Base-by-base conservation (phyloP, 2,113 vertebrate species). In the Dissostichus mawsoni region DNA sequence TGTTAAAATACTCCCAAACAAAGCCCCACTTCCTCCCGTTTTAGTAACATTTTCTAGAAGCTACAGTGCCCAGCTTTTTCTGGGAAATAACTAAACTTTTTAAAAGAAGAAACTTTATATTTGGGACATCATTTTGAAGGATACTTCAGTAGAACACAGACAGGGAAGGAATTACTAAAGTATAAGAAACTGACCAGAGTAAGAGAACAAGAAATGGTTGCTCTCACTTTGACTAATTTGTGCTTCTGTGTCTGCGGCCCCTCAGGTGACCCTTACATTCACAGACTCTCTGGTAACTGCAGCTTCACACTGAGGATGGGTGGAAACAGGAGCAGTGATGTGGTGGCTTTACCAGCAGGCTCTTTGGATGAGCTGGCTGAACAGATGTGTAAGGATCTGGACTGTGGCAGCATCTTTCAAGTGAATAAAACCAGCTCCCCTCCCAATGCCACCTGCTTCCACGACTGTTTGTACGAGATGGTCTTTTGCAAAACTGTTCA, bases 401-500 rank as follows among this genome's bases (percentile, higher is more conserved):
- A 53, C 67, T 95, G 93, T 23, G 92, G 92, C 25, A 16, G 71
- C 11, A 10, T 74, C 20, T 61, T 2, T 61, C 0, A 0, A 0
- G 29, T 91, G 45, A 14, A 4, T 0, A 69, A 36, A 68, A 58
- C 0, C 36, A 33, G 0, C 3, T 11, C 67, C 1, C 9, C 66
- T 1, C 5, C n/a, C 14, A 74, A 74, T 2, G 29, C 48, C 25
- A 69, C 4, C 51, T 95, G 94, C 81, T 84, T 92, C 4, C 76
- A 83, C 0, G 20, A 58, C 58, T 95, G 94, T 23, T 16, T 13
- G 13, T 87, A 87, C n/a, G n/a, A 9, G 61, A 84, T 8, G 64
- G 36, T 2, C 80, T 69, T 5, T 57, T 95, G 16, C 61, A 76
- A 25, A 92, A 92, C 85, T 95, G 95, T 53, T 90, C 84, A 0